Evolutionary conservation across 2,113 vertebrate genomes (phyloP).

Genomic region (Ceyx cyanopectus): DNA sequence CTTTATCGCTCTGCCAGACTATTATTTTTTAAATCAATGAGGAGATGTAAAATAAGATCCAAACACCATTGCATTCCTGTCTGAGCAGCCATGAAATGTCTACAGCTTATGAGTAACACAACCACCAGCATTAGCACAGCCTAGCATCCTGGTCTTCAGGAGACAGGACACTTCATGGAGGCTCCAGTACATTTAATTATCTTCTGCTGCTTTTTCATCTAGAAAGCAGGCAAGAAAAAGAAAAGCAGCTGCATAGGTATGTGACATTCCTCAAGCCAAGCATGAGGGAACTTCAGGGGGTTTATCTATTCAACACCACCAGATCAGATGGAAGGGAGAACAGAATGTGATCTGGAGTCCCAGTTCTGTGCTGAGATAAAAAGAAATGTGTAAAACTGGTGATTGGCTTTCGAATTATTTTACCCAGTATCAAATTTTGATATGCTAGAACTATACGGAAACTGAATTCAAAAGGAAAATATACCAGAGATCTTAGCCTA

Average conservation of each 20-base stretch:
- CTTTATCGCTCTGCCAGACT: neutral
- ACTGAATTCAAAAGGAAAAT: neutral
- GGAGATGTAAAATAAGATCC: neutral
- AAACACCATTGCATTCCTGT: neutral
- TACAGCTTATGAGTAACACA: neutral
- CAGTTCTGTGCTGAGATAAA: neutral
- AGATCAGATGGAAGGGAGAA: neutral
- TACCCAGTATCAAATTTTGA: neutral
- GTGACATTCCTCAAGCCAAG: neutral
- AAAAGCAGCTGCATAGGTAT: neutral
- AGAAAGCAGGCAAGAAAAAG: neutral
- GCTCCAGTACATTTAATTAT: neutral
- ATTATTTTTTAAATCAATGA: neutral
- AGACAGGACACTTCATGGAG: neutral
- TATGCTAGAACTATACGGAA: neutral
- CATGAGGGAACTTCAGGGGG: rapidly evolving
- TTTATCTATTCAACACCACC: neutral
- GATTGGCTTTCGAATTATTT: neutral
- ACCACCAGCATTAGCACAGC: neutral
- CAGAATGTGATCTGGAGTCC: neutral
- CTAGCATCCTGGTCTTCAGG: neutral
- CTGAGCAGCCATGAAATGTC: neutral
- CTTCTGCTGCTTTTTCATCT: neutral
- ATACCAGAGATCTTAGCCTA: neutral
- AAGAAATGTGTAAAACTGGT: neutral